Conservation (phyloP, 2,888 invertebrate species). For the Gerris lacustris region DNA sequence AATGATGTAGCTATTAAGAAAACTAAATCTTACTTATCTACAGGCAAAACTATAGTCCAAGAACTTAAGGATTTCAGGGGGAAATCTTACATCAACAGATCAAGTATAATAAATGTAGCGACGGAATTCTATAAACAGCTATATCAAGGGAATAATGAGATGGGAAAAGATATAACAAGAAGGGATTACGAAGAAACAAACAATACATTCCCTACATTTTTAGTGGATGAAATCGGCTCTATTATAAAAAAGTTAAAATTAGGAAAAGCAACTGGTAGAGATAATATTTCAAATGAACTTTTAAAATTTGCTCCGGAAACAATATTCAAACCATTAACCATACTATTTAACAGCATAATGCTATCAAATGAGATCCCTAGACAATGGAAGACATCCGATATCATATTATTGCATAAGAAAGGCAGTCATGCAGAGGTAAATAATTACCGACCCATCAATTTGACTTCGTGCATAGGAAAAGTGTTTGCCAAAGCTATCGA, state of each 20-base stretch:
- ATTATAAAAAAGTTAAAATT: not conserved
- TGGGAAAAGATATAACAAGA: too few species aligned
- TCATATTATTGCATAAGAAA: conserved; percentile 9
- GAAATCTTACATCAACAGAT: too few species aligned
- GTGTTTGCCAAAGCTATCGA: conserved; percentile 29
- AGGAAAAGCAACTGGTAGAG: not conserved
- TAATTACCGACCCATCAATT: conserved; percentile 29
- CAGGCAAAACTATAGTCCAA: too few species aligned
- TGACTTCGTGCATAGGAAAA: conserved; percentile 29
- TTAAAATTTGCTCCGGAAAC: not conserved
- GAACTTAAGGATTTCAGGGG: too few species aligned
- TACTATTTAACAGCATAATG: not conserved
- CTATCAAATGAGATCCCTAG: not conserved
- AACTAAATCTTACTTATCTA: too few species aligned
- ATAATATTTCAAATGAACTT: not conserved
- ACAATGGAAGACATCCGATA: not conserved
- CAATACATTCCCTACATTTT: too few species aligned
- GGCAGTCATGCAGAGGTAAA: conserved; percentile 21
- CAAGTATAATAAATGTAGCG: too few species aligned
- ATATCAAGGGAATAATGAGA: too few species aligned
- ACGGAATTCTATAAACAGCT: too few species aligned
- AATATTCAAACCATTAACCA: not conserved
- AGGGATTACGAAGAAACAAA: too few species aligned
- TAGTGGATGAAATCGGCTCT: not conserved
- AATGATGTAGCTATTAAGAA: too few species aligned